These are phyloP conservation scores for Pristionchus fissidentatus DNA, from an alignment of 2,888 invertebrate species.

Conservation along the genomic window DNA sequence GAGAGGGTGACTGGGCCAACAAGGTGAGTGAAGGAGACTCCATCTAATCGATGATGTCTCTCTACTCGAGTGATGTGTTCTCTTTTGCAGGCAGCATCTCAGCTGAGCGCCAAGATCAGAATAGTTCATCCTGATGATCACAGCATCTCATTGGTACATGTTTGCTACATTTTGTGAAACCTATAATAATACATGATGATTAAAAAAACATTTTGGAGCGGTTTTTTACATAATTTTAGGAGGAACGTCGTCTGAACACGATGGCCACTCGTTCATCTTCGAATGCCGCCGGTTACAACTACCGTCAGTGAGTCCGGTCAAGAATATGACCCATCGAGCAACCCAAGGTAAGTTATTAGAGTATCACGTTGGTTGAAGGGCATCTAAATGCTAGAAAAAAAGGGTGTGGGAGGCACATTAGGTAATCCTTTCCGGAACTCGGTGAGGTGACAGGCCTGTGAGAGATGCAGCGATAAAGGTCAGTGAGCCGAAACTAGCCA, in stretches of 20 bases:
- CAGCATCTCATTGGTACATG: slow-evolving; percentile 84
- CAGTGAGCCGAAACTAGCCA: slow-evolving; percentile 38
- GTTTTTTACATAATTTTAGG: slow-evolving; percentile 51
- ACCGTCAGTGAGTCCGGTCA: slow-evolving; percentile 51
- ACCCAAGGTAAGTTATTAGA: slow-evolving; percentile 31
- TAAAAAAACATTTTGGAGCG: not conserved
- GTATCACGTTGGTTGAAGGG: slow-evolving; percentile 5
- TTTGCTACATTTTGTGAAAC: not conserved
- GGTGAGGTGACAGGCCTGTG: not conserved
- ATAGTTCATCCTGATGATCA: slow-evolving; percentile 91
- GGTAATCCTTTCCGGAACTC: slow-evolving; percentile 26
- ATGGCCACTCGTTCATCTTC: slow-evolving; percentile 43
- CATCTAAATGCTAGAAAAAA: not conserved
- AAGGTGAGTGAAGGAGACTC: not conserved
- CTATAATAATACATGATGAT: too few species aligned
- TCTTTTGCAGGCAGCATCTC: slow-evolving; percentile 9
- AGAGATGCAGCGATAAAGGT: not conserved
- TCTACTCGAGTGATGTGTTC: not conserved
- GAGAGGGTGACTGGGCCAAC: slow-evolving; percentile 1
- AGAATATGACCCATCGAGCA: slow-evolving; percentile 15
- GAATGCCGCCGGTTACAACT: slow-evolving; percentile 41
- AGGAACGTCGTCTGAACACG: slow-evolving; percentile 59
- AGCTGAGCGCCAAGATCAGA: slow-evolving; percentile 78
- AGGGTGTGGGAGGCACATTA: not conserved
- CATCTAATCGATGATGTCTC: not conserved